Base-by-base conservation (phyloP, 2,888 invertebrate genomes). In the Sipha maydis region DNA sequence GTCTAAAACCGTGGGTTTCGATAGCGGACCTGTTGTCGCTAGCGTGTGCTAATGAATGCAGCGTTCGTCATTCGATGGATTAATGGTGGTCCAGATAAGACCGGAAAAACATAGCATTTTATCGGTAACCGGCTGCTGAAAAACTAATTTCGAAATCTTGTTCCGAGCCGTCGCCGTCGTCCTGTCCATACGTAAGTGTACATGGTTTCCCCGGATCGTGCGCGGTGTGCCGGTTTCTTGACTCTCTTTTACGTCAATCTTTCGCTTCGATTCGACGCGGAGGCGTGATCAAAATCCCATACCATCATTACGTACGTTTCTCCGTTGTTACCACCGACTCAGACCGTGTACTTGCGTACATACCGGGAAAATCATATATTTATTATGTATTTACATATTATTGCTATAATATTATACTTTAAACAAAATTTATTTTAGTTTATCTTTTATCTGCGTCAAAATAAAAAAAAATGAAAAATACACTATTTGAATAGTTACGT, bases 251-350 rank as follows among this genome's bases (percentile, higher is more conserved):
- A 31, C 28, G 76, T 85, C 85, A 67, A 41, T 85, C 85, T 67
- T 48, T 67, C 77, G 67, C 48, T 41, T 31, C 85, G 2, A 67
- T 61, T 75, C 28, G 75, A 84, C 83, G 28, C 56, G 61, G 67
- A 67, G 25, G 41, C 77, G 85, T 85, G 85, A 76, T 77, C 48
- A 31, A 85, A 85, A 85, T 85, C 41, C 48, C 76, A 19, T 76
- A 28, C 61, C 25, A 25, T 9, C 67, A 9, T n/a, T 21, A n/a
- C 67, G 19, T 21, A 25, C 34, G 38, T 28, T 54, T 41, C 25
- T n/a, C n/a, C n/a, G n/a, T n/a, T n/a, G n/a, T n/a, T n/a, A n/a
- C n/a, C n/a, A n/a, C n/a, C n/a, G n/a, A n/a, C n/a, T n/a, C n/a
- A n/a, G n/a, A n/a, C n/a, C n/a, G n/a, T n/a, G n/a, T n/a, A n/a